Conservation (phyloP, 2,797 vertebrate genomes). For the Tragopan temminckii region DNA sequence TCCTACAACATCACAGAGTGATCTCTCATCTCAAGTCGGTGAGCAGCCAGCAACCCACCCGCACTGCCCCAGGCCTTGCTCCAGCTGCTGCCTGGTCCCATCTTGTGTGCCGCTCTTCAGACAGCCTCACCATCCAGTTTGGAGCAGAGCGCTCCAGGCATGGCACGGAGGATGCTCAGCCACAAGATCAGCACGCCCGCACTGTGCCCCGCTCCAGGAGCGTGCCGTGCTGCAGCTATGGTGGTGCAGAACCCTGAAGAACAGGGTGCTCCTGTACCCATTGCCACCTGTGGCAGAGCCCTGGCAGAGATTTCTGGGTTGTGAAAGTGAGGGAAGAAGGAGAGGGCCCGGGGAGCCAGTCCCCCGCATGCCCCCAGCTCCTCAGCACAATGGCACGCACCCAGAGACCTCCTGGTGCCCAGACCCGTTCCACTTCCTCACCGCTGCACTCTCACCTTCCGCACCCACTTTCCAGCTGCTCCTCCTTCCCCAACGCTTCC, state of each 20-base stretch:
- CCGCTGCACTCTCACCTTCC: neutral
- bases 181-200: neutral
- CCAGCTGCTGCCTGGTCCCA: neutral
- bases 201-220: neutral
- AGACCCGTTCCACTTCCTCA: fast-evolving
- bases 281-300: neutral
- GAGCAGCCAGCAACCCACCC: fast-evolving
- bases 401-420: neutral
- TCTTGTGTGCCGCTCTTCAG: neutral
- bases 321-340: fast-evolving
- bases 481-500: neutral
- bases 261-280: neutral
- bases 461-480: neutral
- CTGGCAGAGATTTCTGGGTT: neutral
- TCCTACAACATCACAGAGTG: neutral
- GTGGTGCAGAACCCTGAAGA: neutral
- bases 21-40: neutral
- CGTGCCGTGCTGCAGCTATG: neutral
- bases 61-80: neutral
- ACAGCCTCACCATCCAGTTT: neutral
- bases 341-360: neutral
- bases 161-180: fast-evolving
- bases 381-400: fast-evolving
- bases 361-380: neutral
- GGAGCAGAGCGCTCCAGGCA: neutral